Evolutionary conservation across 2,888 invertebrate genomes (phyloP), one percentile per base, ranked within the genome.

Genomic region (Physocephala rufipes): DNA sequence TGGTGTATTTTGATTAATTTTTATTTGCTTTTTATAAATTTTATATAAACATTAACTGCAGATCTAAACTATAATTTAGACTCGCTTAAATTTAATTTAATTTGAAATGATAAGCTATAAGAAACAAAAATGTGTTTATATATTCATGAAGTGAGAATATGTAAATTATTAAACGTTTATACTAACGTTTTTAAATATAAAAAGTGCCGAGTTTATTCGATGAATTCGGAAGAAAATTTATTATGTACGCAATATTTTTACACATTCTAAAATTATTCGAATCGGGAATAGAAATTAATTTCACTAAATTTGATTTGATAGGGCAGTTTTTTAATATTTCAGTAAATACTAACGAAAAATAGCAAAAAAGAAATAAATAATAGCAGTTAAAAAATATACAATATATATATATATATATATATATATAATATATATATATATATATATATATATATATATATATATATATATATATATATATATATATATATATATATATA

Each of bases 1-100:
- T 66, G 66, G 4, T 64, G 63, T 63, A 63, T 63, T 68, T 58
- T 19, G n/a, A n/a, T 36, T 9, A 16, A 24, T 53, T n/a, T 21
- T 21, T 63, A 16, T 58, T 58, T n/a, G 15, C 16, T 21, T 49
- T 66, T 30, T 63, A 21, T 65, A 21, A 59, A 59, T 45, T 26
- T 67, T 43, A 67, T 59, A 66, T 24, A 66, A 28, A 66, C 36
- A 66, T 16, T 15, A 16, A 58, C 26, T 9, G 24, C 24, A 30
- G n/a, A n/a, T 45, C 47, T 63, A 47, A 47, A 2, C 26, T 47
- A 45, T 21, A 47, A 24, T 63, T 21, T 59, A 21, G 30, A 19
- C 19, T 51, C 12, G 26, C 21, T 64, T 64, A 64, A 65, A 55
- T 2, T 55, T 26, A 53, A 43, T 36, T 28, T 62, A 13, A 13